phyloP scores from a whole-genome alignment of 92 coral and sea anemone genomes.

The Heliopora coerulea region DNA sequence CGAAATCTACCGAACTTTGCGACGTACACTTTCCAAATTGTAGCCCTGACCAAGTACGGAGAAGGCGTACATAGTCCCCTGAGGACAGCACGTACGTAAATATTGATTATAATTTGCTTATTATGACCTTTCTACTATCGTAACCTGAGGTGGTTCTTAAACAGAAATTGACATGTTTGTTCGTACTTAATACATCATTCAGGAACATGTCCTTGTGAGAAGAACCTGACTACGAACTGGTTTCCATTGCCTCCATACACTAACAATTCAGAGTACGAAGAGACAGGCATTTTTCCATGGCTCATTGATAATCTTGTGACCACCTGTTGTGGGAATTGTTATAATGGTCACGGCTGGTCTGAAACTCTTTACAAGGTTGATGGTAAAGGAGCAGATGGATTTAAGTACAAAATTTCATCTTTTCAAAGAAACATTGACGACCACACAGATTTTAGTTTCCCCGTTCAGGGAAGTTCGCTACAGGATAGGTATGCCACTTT shows the following conservation, averaged over 20 bases:
- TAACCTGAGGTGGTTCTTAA: no score
- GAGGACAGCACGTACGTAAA: slow-evolving; percentile 54
- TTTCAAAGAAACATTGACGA: slow-evolving; percentile 32
- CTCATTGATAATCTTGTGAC: slow-evolving; percentile 55
- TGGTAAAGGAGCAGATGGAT: slow-evolving; percentile 33
- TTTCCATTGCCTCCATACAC: slow-evolving; percentile 64
- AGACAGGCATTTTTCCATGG: slow-evolving; percentile 64
- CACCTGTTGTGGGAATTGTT: slow-evolving; percentile 67
- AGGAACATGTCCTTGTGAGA: slow-evolving; percentile 83
- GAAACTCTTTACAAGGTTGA: slow-evolving; percentile 31
- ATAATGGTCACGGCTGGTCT: slow-evolving; percentile 59
- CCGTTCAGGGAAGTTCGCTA: slow-evolving; percentile 62
- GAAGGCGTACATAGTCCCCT: slow-evolving; percentile 57
- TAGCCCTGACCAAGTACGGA: slow-evolving; percentile 67
- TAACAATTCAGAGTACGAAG: slow-evolving; percentile 26
- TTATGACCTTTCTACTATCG: no score
- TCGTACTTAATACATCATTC: no score
- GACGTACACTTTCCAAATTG: slow-evolving; percentile 52
- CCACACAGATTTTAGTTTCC: slow-evolving; percentile 68
- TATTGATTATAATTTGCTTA: neutral
- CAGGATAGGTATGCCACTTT: slow-evolving; percentile 54
- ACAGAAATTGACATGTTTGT: no score
- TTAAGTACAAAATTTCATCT: slow-evolving; percentile 24
- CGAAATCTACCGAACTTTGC: slow-evolving; percentile 53
- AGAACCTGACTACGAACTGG: slow-evolving; percentile 62